phyloP scores from a whole-genome alignment of 2,113 vertebrate genomes.

The Taxidea taxus region DNA sequence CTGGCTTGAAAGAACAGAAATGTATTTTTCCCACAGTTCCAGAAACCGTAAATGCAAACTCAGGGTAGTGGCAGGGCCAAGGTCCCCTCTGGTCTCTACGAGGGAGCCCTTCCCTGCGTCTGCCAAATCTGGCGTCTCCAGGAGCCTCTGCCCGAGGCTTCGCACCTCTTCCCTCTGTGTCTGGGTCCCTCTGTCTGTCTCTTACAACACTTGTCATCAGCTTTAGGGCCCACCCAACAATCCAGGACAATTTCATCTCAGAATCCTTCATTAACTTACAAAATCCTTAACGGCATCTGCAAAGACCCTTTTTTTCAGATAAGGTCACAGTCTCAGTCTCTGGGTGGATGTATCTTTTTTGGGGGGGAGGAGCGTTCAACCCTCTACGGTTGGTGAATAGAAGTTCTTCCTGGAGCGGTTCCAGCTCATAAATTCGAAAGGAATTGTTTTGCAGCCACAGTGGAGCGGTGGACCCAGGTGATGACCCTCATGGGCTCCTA shows the following conservation, averaged over 20 bases:
- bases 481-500: accelerated
- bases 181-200: not conserved
- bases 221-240: not conserved
- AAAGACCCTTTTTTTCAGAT: not conserved
- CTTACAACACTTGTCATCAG: too few relatives aligned
- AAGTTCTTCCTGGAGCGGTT: not conserved
- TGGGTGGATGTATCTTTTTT: not conserved
- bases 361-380: not conserved
- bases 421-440: not conserved
- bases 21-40: not conserved
- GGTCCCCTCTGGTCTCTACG: too few relatives aligned
- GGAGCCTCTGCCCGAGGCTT: not conserved
- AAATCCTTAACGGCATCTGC: too few relatives aligned
- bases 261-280: not conserved
- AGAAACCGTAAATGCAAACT: not conserved
- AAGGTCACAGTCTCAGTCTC: not conserved
- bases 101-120: not conserved
- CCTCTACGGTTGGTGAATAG: not conserved
- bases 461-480: too few relatives aligned
- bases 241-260: not conserved
- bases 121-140: not conserved
- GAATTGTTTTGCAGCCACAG: not conserved
- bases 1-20: not conserved
- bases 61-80: too few relatives aligned
- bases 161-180: not conserved